Base-by-base conservation (phyloP, 1,140 invertebrate genomes). In the Nebria ingens region DNA sequence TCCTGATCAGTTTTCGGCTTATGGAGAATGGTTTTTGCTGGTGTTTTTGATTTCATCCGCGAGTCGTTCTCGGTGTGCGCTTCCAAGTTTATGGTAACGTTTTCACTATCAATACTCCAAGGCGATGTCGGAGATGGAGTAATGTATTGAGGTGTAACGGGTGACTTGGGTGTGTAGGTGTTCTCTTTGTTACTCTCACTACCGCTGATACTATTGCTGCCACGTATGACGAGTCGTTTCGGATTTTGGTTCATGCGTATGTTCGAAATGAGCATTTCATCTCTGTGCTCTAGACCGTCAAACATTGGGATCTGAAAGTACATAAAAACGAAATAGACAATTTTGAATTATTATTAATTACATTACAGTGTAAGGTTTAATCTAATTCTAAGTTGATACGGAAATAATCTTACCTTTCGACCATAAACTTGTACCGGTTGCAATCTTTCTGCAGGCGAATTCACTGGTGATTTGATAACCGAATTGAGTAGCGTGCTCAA, bases 241-340 rank as follows among this genome's bases (percentile, higher is more conserved):
- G 80, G 71, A 59, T 78, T 83, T 1, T 79, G 77, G 56, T 81
- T 80, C 3, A 83, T 69, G 50, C 74, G 76, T 29, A 85, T 77
- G 17, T 79, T 81, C 59, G 83, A 80, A 19, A 77, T 70, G 6
- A 84, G 62, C 38, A 74, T 76, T 19, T 79, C 76, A 67, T 85
- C 82, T 51, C 80, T 79, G 56, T 84, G 82, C 61, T 85, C 84
- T 1, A 87, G 65, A 0, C 84, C 84, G 54, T 84, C 83, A 61
- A 85, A 85, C 0, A 86, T 66, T 0, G 82, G 81, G 68, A 85
- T 85, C 73, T 81, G 64, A 6, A 64, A 62, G 49, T 50, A 54
- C 63, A 51, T 4, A 6, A 6, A 58, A 29, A 23, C 15, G 12
- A 52, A 59, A 58, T 4, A 34, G 15, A 58, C 21, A 58, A 38